Evolutionary conservation across 2,888 invertebrate genomes (phyloP).

Genomic region (Cheilosia vernalis): DNA sequence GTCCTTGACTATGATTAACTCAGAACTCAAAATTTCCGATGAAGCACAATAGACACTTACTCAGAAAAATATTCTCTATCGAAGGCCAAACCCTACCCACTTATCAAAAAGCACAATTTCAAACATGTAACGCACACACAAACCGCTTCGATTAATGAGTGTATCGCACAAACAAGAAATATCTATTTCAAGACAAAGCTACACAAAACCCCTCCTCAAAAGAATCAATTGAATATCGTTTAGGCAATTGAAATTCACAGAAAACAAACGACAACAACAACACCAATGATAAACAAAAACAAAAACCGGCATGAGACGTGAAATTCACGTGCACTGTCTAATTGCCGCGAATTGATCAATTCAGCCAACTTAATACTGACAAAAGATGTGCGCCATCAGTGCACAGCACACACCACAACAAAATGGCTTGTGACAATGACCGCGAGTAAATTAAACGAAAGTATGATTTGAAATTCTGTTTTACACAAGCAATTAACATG

Average conservation of each 20-base stretch:
- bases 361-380: conserved; percentile 23
- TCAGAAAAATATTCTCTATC: background rate
- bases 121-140: conserved; percentile 16
- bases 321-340: conserved; percentile 65
- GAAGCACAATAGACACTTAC: too few relatives aligned
- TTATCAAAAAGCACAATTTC: conserved; percentile 31
- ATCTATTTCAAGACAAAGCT: conserved; percentile 39
- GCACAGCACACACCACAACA: background rate
- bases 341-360: conserved; percentile 69
- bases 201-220: conserved; percentile 24
- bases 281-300: conserved; percentile 38
- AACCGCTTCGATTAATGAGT: conserved; percentile 32
- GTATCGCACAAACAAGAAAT: conserved; percentile 19
- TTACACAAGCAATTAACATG: conserved; percentile 22
- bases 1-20: too few relatives aligned
- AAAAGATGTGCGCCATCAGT: conserved; percentile 16
- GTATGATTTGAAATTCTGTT: background rate
- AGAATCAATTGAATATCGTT: conserved; percentile 57
- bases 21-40: too few relatives aligned
- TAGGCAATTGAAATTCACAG: conserved; percentile 44
- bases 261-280: background rate
- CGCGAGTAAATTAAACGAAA: conserved; percentile 3
- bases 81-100: conserved; percentile 41
- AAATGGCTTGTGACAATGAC: conserved; percentile 10
- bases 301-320: conserved; percentile 54